Conservation (phyloP, 2,797 vertebrate genomes). For the Etheostoma nigrum region DNA sequence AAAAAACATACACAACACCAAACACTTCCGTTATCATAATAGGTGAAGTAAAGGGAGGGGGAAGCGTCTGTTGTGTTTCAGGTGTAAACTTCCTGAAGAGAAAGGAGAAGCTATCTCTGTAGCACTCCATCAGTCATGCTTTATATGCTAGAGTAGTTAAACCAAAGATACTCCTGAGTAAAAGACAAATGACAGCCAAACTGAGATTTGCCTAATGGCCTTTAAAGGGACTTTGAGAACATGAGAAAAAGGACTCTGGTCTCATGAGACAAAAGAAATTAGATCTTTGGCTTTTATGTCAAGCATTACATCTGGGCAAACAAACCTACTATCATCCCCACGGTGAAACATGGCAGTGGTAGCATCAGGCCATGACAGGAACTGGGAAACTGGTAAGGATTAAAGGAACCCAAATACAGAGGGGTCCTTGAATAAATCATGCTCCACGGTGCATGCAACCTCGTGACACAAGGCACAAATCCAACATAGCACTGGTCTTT, state of each 20-base stretch:
- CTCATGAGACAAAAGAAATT: not conserved
- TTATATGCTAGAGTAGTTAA: slow-evolving; percentile 1
- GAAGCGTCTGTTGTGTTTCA: slow-evolving; percentile 3
- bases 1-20: not conserved
- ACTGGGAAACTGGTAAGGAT: not conserved
- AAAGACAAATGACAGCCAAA: not conserved
- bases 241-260: not conserved
- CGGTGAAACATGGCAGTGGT: not conserved
- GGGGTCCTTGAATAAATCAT: not conserved
- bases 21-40: not conserved
- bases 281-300: slow-evolving; percentile 3
- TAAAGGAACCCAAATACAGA: slow-evolving; percentile 11
- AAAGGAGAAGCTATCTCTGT: slow-evolving; percentile 7
- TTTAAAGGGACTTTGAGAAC: slow-evolving; percentile 14
- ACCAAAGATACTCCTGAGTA: slow-evolving; percentile 3
- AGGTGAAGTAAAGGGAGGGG: slow-evolving; percentile 4
- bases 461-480: slow-evolving; percentile 5
- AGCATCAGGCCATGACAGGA: not conserved
- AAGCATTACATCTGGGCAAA: slow-evolving; percentile 9
- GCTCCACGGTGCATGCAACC: not conserved
- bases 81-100: not conserved
- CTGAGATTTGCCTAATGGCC: not conserved
- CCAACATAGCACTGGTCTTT: not conserved
- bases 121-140: slow-evolving; percentile 10
- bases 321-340: not conserved